Conservation (phyloP, 2,113 vertebrate species). For the Acanthochromis polyacanthus region DNA sequence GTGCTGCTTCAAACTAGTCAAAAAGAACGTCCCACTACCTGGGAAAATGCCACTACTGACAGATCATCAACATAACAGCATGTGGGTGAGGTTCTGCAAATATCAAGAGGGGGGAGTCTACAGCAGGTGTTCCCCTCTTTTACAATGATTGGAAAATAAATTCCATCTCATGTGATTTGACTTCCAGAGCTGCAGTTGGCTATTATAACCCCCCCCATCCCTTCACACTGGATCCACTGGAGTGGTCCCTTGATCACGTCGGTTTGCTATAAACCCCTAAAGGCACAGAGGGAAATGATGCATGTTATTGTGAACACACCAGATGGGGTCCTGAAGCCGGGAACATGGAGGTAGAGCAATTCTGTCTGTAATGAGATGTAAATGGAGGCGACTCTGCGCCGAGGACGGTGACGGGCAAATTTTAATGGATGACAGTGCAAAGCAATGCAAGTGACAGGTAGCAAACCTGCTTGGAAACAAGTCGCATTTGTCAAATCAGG, state of each 20-base stretch:
- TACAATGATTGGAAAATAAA: constrained; percentile 71
- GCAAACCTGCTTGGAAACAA: constrained; percentile 68
- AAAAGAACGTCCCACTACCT: constrained; percentile 8
- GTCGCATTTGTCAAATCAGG: constrained; percentile 52
- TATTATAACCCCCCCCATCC: constrained; percentile 24
- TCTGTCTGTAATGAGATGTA: constrained; percentile 72
- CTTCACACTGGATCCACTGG: constrained; percentile 54
- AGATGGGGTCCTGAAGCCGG: constrained; percentile 76
- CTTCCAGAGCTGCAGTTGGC: constrained; percentile 50
- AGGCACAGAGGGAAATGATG: constrained; percentile 69
- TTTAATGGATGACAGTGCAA: constrained; percentile 41
- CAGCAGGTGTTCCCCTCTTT: constrained; percentile 67
- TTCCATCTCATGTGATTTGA: constrained; percentile 68
- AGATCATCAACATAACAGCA: constrained; percentile 45
- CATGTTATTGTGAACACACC: constrained; percentile 79
- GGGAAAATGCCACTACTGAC: constrained; percentile 34
- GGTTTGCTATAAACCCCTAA: constrained; percentile 54
- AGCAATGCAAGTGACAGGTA: constrained; percentile 72
- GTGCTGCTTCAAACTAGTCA: background rate
- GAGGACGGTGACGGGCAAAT: constrained; percentile 29
- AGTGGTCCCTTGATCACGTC: constrained; percentile 50
- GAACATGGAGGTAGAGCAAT: constrained; percentile 41
- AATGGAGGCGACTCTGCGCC: constrained; percentile 61
- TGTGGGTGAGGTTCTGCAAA: constrained; percentile 39
- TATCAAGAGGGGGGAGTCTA: constrained; percentile 27